Conservation (phyloP, 2,113 vertebrate species). For the Ictalurus furcatus region DNA sequence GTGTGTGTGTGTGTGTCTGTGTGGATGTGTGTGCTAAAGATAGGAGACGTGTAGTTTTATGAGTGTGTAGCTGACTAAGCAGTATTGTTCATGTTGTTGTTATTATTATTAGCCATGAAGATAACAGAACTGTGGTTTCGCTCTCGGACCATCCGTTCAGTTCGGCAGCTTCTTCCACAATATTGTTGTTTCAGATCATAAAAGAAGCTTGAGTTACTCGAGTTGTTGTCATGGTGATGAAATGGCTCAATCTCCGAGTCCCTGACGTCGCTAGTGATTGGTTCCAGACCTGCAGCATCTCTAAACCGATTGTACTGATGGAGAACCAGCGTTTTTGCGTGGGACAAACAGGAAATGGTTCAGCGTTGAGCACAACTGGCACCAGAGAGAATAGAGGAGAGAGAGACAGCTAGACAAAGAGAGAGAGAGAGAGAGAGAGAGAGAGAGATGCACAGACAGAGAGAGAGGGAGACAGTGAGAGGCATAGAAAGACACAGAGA, state of each 20-base stretch:
- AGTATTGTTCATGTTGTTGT: background rate
- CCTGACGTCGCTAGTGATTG: background rate
- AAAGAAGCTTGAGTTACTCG: background rate
- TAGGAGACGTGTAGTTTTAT: background rate
- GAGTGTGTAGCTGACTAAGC: background rate
- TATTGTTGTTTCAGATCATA: background rate
- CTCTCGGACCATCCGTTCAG: background rate
- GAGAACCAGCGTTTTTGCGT: background rate
- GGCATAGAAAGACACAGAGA: background rate
- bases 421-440: background rate
- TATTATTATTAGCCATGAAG: background rate
- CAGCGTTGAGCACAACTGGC: background rate
- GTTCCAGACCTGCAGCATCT: background rate
- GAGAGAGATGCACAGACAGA: background rate
- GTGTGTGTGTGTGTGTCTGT: conserved; percentile 24
- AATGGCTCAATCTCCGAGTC: background rate
- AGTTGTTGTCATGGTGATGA: background rate
- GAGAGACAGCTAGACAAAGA: background rate
- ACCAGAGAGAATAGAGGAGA: background rate
- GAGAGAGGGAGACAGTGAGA: background rate
- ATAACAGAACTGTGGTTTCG: background rate
- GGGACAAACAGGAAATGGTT: background rate
- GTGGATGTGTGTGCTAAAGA: background rate
- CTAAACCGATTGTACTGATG: background rate
- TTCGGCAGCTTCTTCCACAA: background rate